Conservation (phyloP, 2,888 invertebrate genomes). For the Trilocha varians region DNA sequence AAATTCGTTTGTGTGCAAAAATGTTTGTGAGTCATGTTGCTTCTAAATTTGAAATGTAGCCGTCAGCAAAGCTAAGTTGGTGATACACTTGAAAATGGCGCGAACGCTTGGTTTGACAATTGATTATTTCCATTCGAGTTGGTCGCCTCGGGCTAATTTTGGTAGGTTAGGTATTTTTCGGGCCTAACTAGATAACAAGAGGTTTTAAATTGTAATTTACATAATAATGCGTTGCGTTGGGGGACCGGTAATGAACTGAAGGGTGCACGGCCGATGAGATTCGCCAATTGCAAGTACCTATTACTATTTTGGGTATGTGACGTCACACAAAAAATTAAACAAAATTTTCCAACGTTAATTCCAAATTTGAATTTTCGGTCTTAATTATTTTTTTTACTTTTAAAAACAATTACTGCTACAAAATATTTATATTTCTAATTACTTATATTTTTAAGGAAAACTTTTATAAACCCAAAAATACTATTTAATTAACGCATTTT, state of each 20-base stretch:
- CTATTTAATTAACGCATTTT: no score
- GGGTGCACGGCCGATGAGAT: slow-evolving; percentile 10
- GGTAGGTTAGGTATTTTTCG: slow-evolving; percentile 67
- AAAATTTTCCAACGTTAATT: no score
- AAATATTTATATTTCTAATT: no score
- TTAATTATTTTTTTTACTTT: no score
- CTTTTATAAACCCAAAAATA: no score
- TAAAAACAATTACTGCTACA: no score
- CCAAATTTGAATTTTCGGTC: no score
- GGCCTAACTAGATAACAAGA: slow-evolving; percentile 72
- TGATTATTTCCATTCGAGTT: slow-evolving; percentile 61
- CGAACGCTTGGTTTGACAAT: slow-evolving; percentile 73
- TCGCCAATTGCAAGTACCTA: background rate
- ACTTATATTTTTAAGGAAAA: no score
- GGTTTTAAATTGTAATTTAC: slow-evolving; percentile 72
- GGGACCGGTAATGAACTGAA: slow-evolving; percentile 25
- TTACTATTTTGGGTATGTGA: background rate
- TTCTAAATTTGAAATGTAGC: slow-evolving; percentile 28
- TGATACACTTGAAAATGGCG: slow-evolving; percentile 66
- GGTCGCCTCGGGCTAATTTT: slow-evolving; percentile 62
- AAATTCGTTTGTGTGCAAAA: background rate
- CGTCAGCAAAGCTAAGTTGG: slow-evolving; percentile 17
- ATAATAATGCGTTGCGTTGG: slow-evolving; percentile 50
- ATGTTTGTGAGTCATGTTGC: background rate
- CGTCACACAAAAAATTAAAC: slow-evolving; percentile 30